Evolutionary conservation across 2,113 vertebrate genomes (phyloP).

Genomic region (Dascyllus trimaculatus): DNA sequence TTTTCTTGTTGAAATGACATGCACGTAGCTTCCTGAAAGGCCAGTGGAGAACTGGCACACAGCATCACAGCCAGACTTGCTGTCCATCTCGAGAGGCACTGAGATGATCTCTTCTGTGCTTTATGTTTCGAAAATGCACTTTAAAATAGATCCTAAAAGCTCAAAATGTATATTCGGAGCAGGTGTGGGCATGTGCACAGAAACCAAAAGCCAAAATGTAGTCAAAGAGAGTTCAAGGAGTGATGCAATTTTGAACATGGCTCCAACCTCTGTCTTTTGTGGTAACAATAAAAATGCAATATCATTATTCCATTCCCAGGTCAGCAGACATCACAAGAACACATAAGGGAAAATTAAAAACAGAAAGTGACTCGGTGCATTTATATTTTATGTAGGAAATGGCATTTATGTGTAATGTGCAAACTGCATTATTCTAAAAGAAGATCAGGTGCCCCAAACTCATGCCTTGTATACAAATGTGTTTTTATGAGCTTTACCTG

Average conservation of each 20-base stretch:
- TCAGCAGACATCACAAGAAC: background rate
- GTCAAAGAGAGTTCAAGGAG: background rate
- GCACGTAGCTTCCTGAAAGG: constrained; percentile 81
- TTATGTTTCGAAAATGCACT: constrained; percentile 25
- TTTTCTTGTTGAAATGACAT: constrained; percentile 79
- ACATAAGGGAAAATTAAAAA: background rate
- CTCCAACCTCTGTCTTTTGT: background rate
- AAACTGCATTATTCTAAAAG: constrained; percentile 27
- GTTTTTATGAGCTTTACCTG: constrained; percentile 62
- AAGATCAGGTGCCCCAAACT: constrained; percentile 15
- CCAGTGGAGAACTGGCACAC: constrained; percentile 61
- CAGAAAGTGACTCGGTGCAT: background rate
- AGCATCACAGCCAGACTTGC: constrained; percentile 66
- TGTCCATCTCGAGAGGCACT: constrained; percentile 75
- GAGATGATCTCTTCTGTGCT: constrained; percentile 41
- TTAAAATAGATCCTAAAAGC: constrained; percentile 22
- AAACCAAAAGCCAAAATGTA: constrained; percentile 1
- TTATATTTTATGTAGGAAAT: constrained; percentile 30
- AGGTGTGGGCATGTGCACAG: constrained; percentile 1
- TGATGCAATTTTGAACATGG: background rate
- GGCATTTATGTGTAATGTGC: background rate
- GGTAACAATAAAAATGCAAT: background rate
- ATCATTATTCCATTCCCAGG: background rate
- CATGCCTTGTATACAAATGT: constrained; percentile 37
- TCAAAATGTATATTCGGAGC: constrained; percentile 12